Percentiles rank a stretch among this genome's conserved stretches.
phyloP scores from a whole-genome alignment of 2,888 invertebrate genomes.

The Lysandra coridon region DNA sequence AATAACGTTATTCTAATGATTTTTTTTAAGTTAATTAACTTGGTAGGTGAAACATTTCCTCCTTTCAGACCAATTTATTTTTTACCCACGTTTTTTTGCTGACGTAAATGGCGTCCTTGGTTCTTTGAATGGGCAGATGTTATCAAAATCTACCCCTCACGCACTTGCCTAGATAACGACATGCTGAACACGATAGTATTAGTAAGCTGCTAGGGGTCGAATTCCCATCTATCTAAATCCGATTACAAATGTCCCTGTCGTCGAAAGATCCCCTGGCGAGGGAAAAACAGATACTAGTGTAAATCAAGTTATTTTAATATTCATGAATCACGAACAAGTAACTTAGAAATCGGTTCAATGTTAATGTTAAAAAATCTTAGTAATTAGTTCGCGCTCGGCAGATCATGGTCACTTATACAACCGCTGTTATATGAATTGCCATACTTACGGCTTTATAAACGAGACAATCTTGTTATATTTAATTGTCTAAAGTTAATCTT shows the following conservation, averaged over 20 bases:
- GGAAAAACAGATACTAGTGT: not conserved
- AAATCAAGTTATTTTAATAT: not conserved
- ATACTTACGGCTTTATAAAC: constrained; percentile 6
- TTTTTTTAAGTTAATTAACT: not conserved
- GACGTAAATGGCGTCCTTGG: not conserved
- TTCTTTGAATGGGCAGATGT: not conserved
- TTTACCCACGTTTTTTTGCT: not conserved
- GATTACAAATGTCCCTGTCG: not conserved
- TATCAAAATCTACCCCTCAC: not conserved
- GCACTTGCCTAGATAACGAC: not conserved
- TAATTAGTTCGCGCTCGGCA: not conserved
- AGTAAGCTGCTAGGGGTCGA: not conserved
- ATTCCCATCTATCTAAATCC: not conserved
- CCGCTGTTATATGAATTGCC: not conserved
- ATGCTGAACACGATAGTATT: not conserved
- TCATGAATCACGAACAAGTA: no score
- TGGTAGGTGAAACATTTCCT: not conserved
- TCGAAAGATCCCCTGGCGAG: not conserved
- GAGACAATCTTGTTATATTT: constrained; percentile 1
- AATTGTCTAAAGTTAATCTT: not conserved
- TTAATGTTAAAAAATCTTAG: not conserved
- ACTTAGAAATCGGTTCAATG: not conserved
- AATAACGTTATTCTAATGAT: not conserved
- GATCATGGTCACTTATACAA: not conserved
- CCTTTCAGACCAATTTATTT: not conserved